Evolutionary conservation across 2,113 vertebrate genomes (phyloP), one percentile per base, ranked within the genome.

Genomic region (Eclectus roratus): DNA sequence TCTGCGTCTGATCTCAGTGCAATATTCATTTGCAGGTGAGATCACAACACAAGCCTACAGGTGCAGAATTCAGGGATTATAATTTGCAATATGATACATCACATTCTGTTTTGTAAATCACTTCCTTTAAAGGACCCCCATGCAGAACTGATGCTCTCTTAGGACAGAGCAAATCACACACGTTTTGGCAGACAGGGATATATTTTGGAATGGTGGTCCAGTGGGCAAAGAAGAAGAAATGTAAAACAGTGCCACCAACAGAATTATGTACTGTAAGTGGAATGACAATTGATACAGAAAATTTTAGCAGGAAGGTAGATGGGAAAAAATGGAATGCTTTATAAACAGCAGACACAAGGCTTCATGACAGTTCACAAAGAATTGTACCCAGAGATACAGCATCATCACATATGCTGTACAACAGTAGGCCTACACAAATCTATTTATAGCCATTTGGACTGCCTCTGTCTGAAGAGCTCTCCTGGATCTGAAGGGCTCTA

Each of bases 291-390:
- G 55, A 46, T 3, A 71, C 27, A 78, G 47, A 78, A 43, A 31
- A 41, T 66, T 65, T 50, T 19, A 91, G 37, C 69, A 85, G 61
- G 70, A 86, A 78, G 35, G 28, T 10, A 60, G 47, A 80, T 14
- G 29, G 2, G 1, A 60, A 91, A 80, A 84, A 94, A 55, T 9
- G 3, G 37, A 92, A 77, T 27, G 47, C 69, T 88, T 80, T 46
- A 79, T 35, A 23, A 78, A 56, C 11, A 95, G 93, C 94, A 94
- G 85, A 93, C 92, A 96, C 85, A 94, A 92, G 52, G 90, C 94
- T 92, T 93, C 13, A 5, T 3, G 39, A 64, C 69, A 93, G 69
- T 10, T 93, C 63, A 93, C 77, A 71, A n/a, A 47, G 47, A 91
- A 60, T 12, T 53, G 33, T 18, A 43, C 49, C 55, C 82, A 65